A percentile compares a stretch with the other conserved stretches of the same genome.
Evolutionary conservation across 2,888 invertebrate species (phyloP).

Genomic region (Plutella xylostella): DNA sequence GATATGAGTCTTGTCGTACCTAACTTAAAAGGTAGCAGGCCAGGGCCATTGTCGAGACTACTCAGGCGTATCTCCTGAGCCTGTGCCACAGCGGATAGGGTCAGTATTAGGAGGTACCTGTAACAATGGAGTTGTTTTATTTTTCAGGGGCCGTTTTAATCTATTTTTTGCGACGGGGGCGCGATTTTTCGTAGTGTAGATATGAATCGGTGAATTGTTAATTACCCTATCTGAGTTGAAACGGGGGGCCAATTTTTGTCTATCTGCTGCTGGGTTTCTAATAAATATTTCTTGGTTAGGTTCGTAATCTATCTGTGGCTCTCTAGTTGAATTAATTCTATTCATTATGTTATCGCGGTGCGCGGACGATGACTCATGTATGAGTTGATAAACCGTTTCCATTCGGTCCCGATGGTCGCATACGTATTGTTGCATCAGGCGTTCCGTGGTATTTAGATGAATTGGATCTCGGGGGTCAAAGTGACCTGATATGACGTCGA

Average conservation of each 20-base stretch:
- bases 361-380: neutral
- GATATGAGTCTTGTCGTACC: neutral
- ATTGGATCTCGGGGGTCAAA: constrained; percentile 1
- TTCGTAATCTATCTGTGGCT: neutral
- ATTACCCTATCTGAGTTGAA: constrained; percentile 1
- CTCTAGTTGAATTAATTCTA: neutral
- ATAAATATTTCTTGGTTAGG: neutral
- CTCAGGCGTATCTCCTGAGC: neutral
- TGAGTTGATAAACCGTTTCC: neutral
- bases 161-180: constrained; percentile 5
- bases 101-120: neutral
- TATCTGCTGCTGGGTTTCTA: neutral
- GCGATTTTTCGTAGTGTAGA: constrained; percentile 8
- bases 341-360: neutral
- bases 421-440: neutral
- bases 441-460: neutral
- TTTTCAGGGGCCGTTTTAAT: constrained; percentile 6
- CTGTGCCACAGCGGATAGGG: neutral
- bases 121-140: neutral
- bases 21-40: neutral
- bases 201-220: constrained; percentile 8
- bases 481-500: neutral
- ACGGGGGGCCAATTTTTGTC: neutral
- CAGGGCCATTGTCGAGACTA: neutral
- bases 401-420: neutral